Conservation (phyloP, 2,797 vertebrate genomes). For the Coregonus sp. region DNA sequence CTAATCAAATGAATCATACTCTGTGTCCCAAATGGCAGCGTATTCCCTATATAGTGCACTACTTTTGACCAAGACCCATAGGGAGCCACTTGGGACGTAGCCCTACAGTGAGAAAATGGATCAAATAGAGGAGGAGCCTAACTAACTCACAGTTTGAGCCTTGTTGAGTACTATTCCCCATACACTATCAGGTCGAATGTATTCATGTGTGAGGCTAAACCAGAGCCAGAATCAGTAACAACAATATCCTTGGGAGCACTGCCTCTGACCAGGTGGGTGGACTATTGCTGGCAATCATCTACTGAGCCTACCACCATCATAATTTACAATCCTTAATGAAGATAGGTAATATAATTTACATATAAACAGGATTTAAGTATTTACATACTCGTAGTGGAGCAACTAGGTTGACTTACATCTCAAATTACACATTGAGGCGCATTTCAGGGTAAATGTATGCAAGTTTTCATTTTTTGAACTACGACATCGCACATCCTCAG, state of each 20-base stretch:
- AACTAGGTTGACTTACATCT: constrained; percentile 21
- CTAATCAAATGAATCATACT: background rate
- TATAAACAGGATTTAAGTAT: background rate
- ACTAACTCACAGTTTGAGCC: background rate
- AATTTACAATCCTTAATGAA: constrained; percentile 16
- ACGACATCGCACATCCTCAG: constrained; percentile 51
- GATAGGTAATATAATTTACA: constrained; percentile 26
- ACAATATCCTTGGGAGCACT: constrained; percentile 28
- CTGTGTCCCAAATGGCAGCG: background rate
- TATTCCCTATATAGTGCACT: background rate
- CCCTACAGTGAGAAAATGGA: background rate
- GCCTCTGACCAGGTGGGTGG: constrained; percentile 15
- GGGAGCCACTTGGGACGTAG: background rate
- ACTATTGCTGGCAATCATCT: constrained; percentile 40
- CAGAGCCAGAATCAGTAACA: constrained; percentile 26
- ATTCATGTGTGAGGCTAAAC: background rate
- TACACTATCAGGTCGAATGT: background rate
- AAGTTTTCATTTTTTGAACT: constrained; percentile 14
- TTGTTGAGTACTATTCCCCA: background rate
- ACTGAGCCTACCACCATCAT: constrained; percentile 6
- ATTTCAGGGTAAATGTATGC: background rate
- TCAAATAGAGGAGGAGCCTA: background rate
- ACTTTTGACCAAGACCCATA: background rate
- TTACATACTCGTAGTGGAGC: background rate
- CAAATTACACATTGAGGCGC: constrained; percentile 11